Base-by-base conservation (phyloP, 1,140 invertebrate genomes). In the Camponotus floridanus region DNA sequence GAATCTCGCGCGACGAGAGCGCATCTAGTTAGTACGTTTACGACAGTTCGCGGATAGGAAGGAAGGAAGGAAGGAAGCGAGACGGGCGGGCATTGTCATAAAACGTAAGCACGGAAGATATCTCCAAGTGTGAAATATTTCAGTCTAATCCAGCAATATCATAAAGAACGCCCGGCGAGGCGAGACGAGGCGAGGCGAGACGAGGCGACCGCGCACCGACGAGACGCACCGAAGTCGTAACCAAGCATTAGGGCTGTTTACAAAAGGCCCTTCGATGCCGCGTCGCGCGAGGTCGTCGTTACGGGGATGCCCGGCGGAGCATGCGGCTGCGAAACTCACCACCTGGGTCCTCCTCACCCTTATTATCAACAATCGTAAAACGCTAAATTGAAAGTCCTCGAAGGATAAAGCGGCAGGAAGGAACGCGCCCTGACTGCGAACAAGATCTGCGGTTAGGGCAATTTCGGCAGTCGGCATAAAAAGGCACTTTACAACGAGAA, bases 281-380 rank as follows among this genome's bases (percentile, higher is more conserved):
- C 85, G 89, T 91, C 92, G 89, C 87, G 90, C 91, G 87, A 90
- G 91, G 92, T 94, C 92, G 93, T 91, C 87, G 85, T 59, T 61
- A 83, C 73, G n/a, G 74, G 45, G 85, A 51, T 51, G 31, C 78
- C 78, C n/a, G 79, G 79, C 76, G 51, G 18, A n/a, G 71, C 81
- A 18, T 51, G 15, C 86, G 88, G 78, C 78, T 94, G 92, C 91
- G 92, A 92, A 93, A 92, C 90, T 88, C 87, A 74, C 92, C 94
- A 94, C 94, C 94, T 95, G 94, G 71, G 93, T 87, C 89, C 90
- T 64, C 90, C 92, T 91, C 81, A 64, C 91, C 92, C 93, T 94
- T 94, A 94, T 95, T 94, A 95, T 95, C 94, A 94, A 95, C 94
- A 95, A 94, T 95, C 94, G 94, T 95, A 95, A 95, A 95, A 95